Base-by-base conservation (phyloP, 1,140 invertebrate genomes). In the Megathymus violae region DNA sequence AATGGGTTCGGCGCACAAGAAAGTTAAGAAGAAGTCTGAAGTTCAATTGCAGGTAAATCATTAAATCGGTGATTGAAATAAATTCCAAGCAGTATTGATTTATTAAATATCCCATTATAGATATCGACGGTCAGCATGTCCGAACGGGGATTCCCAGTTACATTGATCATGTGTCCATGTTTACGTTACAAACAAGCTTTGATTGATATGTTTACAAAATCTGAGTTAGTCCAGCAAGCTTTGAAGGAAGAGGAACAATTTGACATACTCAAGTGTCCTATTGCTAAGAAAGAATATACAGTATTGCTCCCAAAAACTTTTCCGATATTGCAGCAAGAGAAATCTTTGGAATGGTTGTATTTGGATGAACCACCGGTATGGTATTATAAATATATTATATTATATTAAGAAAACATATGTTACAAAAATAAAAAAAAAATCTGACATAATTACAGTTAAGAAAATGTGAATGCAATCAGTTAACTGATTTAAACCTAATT, bases 391-490 rank as follows among this genome's bases (percentile, higher is more conserved):
- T n/a, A n/a, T n/a, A n/a, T n/a, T n/a, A n/a, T n/a, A n/a, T n/a
- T n/a, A n/a, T n/a, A n/a, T n/a, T n/a, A n/a, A n/a, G n/a, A n/a
- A 22, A 22, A 31, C 10, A 51, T 9, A 16, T 44, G 6, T 44
- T 40, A 22, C n/a, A n/a, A n/a, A n/a, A 15, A 36, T 36, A 16
- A 19, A 27, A 40, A 7, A 19, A 10, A 34, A 9, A 27, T 58
- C 4, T 64, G n/a, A 36, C 50, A 7, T 44, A 44, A 3, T 34
- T 54, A 40, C 67, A 90, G 88, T 76, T 88, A 13, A 84, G 83
- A 67, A 88, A 86, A 74, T 91, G 88, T 62, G 86, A 91, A 79
- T 91, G 88, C 50, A 88, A 89, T 69, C 79, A 74, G 41, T 56
- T 88, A 3, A 86, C 74, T 6, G 83, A 91, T 71, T 73, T 89